These are phyloP conservation scores for Anolis sagrei DNA, from an alignment of 2,113 vertebrate species.

Conservation along the genomic window DNA sequence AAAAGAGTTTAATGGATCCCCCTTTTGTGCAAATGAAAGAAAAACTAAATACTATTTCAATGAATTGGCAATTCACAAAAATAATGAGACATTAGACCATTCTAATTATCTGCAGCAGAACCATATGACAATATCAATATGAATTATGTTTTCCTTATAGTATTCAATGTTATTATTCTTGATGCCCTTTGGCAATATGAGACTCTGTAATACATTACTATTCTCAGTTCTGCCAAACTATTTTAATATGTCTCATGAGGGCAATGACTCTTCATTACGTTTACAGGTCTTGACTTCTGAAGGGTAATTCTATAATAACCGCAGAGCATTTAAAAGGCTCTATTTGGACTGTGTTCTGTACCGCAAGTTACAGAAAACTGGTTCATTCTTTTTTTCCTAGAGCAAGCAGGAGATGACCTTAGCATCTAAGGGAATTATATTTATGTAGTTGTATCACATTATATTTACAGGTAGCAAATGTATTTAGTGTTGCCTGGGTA, in stretches of 20 bases:
- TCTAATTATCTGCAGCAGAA: slow-evolving; percentile 29
- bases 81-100: background rate
- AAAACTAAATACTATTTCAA: background rate
- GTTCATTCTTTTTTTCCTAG: slow-evolving; percentile 19
- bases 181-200: background rate
- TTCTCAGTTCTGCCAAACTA: background rate
- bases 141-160: slow-evolving; percentile 14
- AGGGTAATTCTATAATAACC: background rate
- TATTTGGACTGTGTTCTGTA: slow-evolving; percentile 3
- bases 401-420: slow-evolving; percentile 14
- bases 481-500: too few relatives aligned
- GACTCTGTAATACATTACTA: background rate
- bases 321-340: background rate
- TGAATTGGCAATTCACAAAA: background rate
- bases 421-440: background rate
- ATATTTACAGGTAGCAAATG: background rate
- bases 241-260: background rate
- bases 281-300: background rate
- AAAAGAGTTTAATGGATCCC: background rate
- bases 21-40: background rate
- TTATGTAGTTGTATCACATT: slow-evolving; percentile 16
- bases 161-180: background rate
- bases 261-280: background rate
- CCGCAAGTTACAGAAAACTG: background rate
- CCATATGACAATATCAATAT: background rate